Evolutionary conservation across 2,888 invertebrate genomes (phyloP), one percentile per base, ranked within the genome.

Genomic region (Chrysomela aeneicollis): DNA sequence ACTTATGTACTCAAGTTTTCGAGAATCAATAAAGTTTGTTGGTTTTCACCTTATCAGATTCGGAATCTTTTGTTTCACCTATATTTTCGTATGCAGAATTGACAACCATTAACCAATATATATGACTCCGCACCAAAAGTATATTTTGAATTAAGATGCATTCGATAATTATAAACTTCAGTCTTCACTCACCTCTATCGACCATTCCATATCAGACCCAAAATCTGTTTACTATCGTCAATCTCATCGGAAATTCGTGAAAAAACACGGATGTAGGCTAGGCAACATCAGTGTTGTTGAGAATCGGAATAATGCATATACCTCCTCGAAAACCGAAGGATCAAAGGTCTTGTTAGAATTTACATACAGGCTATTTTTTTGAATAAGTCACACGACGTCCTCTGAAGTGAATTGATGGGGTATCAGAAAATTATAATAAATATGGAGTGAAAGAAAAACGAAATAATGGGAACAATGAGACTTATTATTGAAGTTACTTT

Each of bases 201-300:
- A n/a, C n/a, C n/a, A n/a, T n/a, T n/a, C n/a, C n/a, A n/a, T 49
- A 64, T 55, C 64, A 64, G 57, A 17, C 50, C 61, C 54, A 18
- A 57, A 46, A 15, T 55, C 30, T 22, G 46, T 30, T 42, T n/a
- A n/a, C n/a, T n/a, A n/a, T n/a, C n/a, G n/a, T n/a, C n/a, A n/a
- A n/a, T 42, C 10, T 22, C 42, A 60, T 10, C 8, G 1, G 12
- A 4, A 61, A 15, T 26, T 47, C 47, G 22, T 52, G 30, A 32
- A 22, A 61, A 32, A n/a, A n/a, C n/a, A n/a, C n/a, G 42, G n/a
- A 17, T n/a, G n/a, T 42, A 42, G 2, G n/a, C 6, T 2, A 35
- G 10, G 2, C 35, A 10, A 35, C 35, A 10, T 6, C 12, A 35
- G 12, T 19, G 35, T 58, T 5, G 26, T 35, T 35, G 35, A 35